Percentiles rank a stretch among this genome's conserved stretches.
Conservation (phyloP, 1,140 invertebrate species). For the Magallana gigas region DNA sequence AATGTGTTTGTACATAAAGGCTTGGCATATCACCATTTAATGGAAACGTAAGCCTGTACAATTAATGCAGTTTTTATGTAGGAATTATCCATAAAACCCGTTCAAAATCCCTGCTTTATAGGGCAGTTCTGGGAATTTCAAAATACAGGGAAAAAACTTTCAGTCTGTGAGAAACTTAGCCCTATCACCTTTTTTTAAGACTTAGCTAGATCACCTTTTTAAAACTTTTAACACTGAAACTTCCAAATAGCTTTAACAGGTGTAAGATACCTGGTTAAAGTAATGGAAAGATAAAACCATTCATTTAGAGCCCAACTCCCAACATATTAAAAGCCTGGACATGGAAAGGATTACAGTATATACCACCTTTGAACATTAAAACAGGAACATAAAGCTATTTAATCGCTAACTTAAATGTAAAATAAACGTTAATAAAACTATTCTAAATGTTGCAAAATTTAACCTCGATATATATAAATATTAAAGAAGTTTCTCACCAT, state of each 20-base stretch:
- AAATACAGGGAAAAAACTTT: constrained; percentile 1
- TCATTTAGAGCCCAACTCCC: too few species aligned
- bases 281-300: neutral
- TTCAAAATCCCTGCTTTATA: constrained; percentile 15
- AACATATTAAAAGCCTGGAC: too few species aligned
- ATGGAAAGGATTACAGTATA: too few species aligned
- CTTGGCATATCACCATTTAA: neutral
- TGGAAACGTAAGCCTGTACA: neutral
- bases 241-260: neutral
- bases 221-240: neutral
- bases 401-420: too few species aligned
- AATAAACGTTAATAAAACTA: too few species aligned
- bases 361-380: too few species aligned
- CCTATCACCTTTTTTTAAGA: too few species aligned
- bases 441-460: too few species aligned
- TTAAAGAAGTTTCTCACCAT: too few species aligned
- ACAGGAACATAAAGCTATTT: too few species aligned
- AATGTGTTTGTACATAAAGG: constrained; percentile 2
- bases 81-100: constrained; percentile 14
- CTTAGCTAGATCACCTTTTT: constrained; percentile 1
- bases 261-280: neutral
- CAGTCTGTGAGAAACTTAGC: neutral
- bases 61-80: constrained; percentile 10
- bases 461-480: too few species aligned
- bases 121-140: neutral